A percentile compares a stretch with the other conserved stretches of the same genome.
Evolutionary conservation across 2,888 invertebrate genomes (phyloP).

Genomic region (Parnassius glacialis): DNA sequence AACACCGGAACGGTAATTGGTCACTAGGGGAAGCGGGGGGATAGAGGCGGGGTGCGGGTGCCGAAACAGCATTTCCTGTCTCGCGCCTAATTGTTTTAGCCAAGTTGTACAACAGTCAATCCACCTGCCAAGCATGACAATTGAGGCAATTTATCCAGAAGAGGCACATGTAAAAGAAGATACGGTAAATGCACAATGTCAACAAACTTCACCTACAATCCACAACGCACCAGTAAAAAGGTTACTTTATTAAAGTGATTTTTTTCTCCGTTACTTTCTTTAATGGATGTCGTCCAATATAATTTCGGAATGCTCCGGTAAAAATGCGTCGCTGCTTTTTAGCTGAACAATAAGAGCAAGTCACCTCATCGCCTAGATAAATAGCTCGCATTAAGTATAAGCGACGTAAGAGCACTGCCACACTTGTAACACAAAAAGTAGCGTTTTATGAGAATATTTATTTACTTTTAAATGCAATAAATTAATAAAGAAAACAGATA

Average conservation of each 20-base stretch:
- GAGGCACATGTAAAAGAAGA: too few relatives aligned
- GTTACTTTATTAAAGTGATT: slow-evolving; percentile 24
- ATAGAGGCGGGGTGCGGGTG: too few relatives aligned
- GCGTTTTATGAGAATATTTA: background rate
- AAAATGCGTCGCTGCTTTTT: slow-evolving; percentile 44
- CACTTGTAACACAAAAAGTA: slow-evolving; percentile 1
- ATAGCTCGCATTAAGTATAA: slow-evolving; percentile 48
- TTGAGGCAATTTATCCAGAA: too few relatives aligned
- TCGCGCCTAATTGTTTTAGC: too few relatives aligned
- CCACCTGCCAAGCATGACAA: too few relatives aligned
- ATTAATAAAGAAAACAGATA: too few relatives aligned
- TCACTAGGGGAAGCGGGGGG: too few relatives aligned
- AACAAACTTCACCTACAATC: slow-evolving; percentile 7
- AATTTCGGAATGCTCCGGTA: slow-evolving; percentile 53
- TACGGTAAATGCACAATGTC: background rate
- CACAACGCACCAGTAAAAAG: slow-evolving; percentile 5
- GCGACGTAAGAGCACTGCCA: slow-evolving; percentile 34
- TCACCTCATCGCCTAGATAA: slow-evolving; percentile 63
- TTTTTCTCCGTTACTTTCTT: slow-evolving; percentile 29
- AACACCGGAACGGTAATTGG: too few relatives aligned
- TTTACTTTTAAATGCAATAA: too few relatives aligned
- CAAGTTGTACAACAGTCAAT: too few relatives aligned
- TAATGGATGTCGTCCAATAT: slow-evolving; percentile 60
- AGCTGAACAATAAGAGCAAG: slow-evolving; percentile 56
- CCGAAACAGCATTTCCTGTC: too few relatives aligned